Base-by-base conservation (phyloP, 2,888 invertebrate genomes). In the Drosophila flavopinicola region DNA sequence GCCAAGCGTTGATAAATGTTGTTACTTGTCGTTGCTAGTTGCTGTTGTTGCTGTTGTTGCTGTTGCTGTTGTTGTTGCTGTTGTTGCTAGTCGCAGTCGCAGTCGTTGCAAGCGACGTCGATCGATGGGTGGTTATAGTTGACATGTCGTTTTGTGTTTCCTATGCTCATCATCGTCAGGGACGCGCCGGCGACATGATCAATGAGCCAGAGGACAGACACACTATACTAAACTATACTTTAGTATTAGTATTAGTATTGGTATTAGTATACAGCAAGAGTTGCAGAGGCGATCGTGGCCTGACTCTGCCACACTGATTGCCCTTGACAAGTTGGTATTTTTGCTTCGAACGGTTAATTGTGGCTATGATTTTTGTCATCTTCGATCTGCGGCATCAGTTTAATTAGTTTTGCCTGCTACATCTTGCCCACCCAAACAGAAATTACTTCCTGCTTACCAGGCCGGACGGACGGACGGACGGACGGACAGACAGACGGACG, bases 71-170 rank as follows among this genome's bases (percentile, higher is more conserved):
- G 49, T 37, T 51, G 53, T 51, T 56, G 66, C 41, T 52, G 47
- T 44, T 38, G 66, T 42, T 54, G 42, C 42, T 37, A 52, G 25
- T 30, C 25, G 45, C 54, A 32, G 61, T 41, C 38, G 10, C 33
- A 52, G 47, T 60, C 47, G 54, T 57, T 66, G 75, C 42, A 39
- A 66, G 64, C 66, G 63, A 67, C 58, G 63, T 49, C 85, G 83
- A 88, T 87, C 88, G 85, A 88, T 88, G 87, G 88, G 88, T 87
- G 87, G 88, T 88, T 88, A 82, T 76, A 78, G 86, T 79, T 86
- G 87, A 86, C 88, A 87, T 83, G 78, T 85, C 85, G 85, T 70
- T 72, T 72, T 86, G 66, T 85, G 84, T 76, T 75, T 63, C 70
- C 63, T 72, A 45, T 67, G 73, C 71, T 68, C 71, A 71, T 66